phyloP scores from a whole-genome alignment of 2,113 vertebrate genomes.

The Tapirus terrestris region DNA sequence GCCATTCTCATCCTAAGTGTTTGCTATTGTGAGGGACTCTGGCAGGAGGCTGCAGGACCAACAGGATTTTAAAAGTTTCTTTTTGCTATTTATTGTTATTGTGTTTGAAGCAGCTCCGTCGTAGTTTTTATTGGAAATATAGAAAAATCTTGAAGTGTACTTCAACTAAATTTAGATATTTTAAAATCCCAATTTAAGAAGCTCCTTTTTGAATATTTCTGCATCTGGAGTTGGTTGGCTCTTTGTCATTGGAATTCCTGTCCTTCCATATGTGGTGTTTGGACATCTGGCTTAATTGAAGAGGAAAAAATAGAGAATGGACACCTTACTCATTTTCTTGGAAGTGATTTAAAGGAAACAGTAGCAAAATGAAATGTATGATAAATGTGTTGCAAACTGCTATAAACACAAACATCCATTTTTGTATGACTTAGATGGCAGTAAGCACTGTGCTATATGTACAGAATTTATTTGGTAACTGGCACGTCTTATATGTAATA shows the following conservation, averaged over 20 bases:
- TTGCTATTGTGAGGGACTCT: constrained; percentile 92
- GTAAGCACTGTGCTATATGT: not conserved
- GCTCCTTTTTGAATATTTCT: not conserved
- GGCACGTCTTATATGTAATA: not conserved
- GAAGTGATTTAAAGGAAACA: not conserved
- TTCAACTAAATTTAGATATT: constrained; percentile 71
- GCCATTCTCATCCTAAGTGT: constrained; percentile 92
- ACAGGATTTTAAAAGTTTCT: constrained; percentile 86
- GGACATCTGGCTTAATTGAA: constrained; percentile 11
- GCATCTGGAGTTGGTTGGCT: not conserved
- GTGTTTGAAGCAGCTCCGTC: constrained; percentile 72
- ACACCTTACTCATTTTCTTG: not conserved
- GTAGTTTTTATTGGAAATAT: constrained; percentile 77
- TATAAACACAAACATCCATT: not conserved
- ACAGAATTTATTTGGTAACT: not conserved
- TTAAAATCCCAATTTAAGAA: not conserved
- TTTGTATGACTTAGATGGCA: not conserved
- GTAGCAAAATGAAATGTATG: not conserved
- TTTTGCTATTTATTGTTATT: constrained; percentile 74
- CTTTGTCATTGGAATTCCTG: not conserved
- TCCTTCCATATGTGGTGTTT: not conserved
- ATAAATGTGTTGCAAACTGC: not conserved
- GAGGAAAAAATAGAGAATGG: constrained; percentile 33
- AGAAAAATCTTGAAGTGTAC: constrained; percentile 61
- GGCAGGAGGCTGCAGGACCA: constrained; percentile 92